phyloP scores from a whole-genome alignment of 2,797 vertebrate species.

The Enteromius anoplus region DNA sequence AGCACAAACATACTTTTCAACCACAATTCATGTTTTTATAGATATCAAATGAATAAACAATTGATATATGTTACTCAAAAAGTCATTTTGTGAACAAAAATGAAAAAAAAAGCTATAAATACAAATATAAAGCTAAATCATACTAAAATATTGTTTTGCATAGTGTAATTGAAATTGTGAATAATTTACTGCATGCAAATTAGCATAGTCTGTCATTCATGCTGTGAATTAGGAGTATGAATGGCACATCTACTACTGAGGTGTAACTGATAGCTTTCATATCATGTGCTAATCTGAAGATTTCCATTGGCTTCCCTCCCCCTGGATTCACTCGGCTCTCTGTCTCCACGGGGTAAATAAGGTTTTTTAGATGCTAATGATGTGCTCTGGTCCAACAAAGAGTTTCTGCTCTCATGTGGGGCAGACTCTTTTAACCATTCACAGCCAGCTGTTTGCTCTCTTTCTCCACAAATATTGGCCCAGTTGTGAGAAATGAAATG shows the following conservation, averaged over 20 bases:
- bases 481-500: background rate
- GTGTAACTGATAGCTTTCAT: slow-evolving; percentile 30
- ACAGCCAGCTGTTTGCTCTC: slow-evolving; percentile 69
- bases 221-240: background rate
- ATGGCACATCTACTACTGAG: slow-evolving; percentile 6
- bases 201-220: background rate
- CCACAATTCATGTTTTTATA: background rate
- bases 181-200: background rate
- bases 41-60: background rate
- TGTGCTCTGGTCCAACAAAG: slow-evolving; percentile 72
- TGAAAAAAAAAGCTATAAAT: background rate
- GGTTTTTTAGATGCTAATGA: slow-evolving; percentile 79
- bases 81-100: background rate
- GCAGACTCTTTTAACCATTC: slow-evolving; percentile 47
- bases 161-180: background rate
- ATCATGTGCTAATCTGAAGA: slow-evolving; percentile 41
- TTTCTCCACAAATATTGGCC: slow-evolving; percentile 58
- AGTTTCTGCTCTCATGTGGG: slow-evolving; percentile 59
- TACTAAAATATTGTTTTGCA: background rate
- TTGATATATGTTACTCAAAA: background rate
- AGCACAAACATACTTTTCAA: background rate
- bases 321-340: slow-evolving; percentile 46
- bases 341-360: slow-evolving; percentile 66
- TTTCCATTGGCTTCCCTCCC: slow-evolving; percentile 48
- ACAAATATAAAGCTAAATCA: background rate